Conservation (phyloP, 2,113 vertebrate genomes). For the Sapayoa aenigma region DNA sequence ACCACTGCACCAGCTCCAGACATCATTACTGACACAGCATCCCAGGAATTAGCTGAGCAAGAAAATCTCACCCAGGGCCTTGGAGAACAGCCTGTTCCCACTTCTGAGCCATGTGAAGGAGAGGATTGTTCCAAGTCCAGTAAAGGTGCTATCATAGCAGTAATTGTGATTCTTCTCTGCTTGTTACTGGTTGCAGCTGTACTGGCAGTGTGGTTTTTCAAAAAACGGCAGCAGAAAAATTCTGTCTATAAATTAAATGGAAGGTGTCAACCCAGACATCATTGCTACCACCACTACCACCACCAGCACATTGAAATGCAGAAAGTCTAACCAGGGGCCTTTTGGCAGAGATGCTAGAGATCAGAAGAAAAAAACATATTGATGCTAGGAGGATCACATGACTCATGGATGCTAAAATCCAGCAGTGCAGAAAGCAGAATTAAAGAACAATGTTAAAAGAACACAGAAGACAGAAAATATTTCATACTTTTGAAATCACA, state of each 20-base stretch:
- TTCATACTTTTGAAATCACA: neutral
- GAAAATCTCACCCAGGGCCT: constrained; percentile 74
- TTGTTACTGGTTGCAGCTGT: constrained; percentile 72
- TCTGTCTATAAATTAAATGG: constrained; percentile 91
- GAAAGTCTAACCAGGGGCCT: constrained; percentile 73
- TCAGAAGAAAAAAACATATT: neutral
- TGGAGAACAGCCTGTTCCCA: constrained; percentile 64
- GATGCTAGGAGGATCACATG: constrained; percentile 9
- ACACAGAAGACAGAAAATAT: constrained; percentile 12
- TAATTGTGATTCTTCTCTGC: constrained; percentile 80
- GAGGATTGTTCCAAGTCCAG: constrained; percentile 70
- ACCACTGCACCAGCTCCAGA: constrained; percentile 37
- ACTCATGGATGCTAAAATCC: constrained; percentile 53
- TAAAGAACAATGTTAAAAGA: constrained; percentile 34
- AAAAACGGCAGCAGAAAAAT: constrained; percentile 86
- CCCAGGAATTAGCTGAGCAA: constrained; percentile 64
- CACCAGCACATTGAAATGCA: constrained; percentile 95
- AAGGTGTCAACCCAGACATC: constrained; percentile 78
- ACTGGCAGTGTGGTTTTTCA: constrained; percentile 86
- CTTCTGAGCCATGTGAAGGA: constrained; percentile 68
- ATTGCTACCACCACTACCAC: constrained; percentile 83
- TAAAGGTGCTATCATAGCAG: constrained; percentile 81
- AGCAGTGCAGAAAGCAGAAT: constrained; percentile 44
- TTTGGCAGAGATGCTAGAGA: neutral
- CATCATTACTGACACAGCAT: constrained; percentile 25